Evolutionary conservation across 2,113 vertebrate genomes (phyloP).

Genomic region (Pygathrix nemaeus): DNA sequence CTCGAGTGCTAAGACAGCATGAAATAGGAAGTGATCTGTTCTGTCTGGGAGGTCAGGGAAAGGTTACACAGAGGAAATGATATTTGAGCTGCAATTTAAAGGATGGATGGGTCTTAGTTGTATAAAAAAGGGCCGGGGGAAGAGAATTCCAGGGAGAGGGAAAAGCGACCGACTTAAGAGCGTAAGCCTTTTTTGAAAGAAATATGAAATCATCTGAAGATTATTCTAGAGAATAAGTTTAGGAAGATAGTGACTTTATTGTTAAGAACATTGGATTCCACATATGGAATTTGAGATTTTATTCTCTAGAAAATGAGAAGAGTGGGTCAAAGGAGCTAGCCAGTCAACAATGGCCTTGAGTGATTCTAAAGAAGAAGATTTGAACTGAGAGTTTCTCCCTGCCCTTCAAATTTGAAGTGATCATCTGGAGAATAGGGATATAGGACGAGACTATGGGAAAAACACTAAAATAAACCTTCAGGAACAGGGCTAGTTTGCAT

Average conservation of each 20-base stretch:
- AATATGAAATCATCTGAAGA: not conserved
- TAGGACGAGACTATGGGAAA: not conserved
- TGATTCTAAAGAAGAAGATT: not conserved
- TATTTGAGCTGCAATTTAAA: constrained; percentile 66
- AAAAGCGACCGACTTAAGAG: not conserved
- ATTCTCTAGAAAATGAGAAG: not conserved
- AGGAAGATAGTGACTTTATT: not conserved
- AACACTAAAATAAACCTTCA: not conserved
- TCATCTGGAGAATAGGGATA: not conserved
- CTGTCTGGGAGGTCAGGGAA: constrained; percentile 50
- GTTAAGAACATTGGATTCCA: not conserved
- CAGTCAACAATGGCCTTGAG: no score
- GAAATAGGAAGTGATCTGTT: constrained; percentile 25
- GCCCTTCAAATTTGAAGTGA: not conserved
- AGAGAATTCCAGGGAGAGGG: not conserved
- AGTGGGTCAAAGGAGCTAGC: not conserved
- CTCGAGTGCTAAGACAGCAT: not conserved
- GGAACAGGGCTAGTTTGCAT: not conserved
- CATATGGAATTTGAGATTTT: not conserved
- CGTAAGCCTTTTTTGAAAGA: not conserved
- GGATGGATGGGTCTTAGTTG: constrained; percentile 45
- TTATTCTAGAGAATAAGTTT: not conserved
- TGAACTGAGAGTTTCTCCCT: not conserved
- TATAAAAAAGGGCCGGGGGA: not conserved
- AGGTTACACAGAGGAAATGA: constrained; percentile 54